Conservation (phyloP, 2,113 vertebrate genomes). For the Phylloscopus trochilus region DNA sequence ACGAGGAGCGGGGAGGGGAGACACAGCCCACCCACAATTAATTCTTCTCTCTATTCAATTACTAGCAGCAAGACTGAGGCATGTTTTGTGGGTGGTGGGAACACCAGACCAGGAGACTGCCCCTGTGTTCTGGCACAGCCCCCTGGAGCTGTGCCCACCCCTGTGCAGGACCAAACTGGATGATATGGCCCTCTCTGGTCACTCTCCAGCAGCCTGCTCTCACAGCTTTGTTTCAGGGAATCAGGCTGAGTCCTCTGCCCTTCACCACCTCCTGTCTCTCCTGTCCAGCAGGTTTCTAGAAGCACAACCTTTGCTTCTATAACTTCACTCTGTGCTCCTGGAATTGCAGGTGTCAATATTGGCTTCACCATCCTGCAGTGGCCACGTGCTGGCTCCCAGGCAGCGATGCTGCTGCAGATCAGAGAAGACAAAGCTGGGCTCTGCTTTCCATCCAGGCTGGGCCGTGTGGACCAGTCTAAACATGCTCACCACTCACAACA, state of each 20-base stretch:
- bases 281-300: background rate
- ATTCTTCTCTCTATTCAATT: conserved; percentile 47
- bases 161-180: background rate
- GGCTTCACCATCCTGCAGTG: background rate
- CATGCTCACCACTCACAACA: background rate
- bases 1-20: background rate
- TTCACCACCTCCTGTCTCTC: background rate
- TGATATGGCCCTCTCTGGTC: background rate
- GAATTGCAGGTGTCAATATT: background rate
- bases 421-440: background rate
- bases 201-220: background rate
- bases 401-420: accelerated
- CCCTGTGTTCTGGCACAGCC: background rate
- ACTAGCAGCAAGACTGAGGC: background rate
- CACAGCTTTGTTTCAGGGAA: background rate
- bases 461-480: background rate
- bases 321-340: background rate
- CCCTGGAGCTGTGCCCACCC: background rate
- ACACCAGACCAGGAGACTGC: background rate
- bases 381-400: background rate
- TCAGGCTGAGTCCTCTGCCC: background rate
- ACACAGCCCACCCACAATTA: background rate
- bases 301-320: accelerated
- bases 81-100: background rate
- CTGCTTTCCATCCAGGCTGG: background rate